Base-by-base conservation (phyloP, 2,888 invertebrate genomes). In the Torymus aiolomorphi region DNA sequence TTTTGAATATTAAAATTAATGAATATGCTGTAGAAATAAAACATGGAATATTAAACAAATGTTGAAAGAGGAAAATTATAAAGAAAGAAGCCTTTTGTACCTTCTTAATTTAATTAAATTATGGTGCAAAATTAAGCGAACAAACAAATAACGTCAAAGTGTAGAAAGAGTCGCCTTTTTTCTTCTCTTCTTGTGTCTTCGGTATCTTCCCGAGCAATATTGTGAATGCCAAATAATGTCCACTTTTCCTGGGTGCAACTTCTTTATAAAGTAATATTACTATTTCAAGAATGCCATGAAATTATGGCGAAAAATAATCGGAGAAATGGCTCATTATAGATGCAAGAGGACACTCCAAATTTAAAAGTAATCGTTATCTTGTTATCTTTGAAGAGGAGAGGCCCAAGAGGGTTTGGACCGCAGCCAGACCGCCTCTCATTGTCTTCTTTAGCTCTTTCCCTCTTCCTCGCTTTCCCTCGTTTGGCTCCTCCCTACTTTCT, bases 331-430 rank as follows among this genome's bases (percentile, higher is more conserved):
- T 77, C 65, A 81, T 79, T 66, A 65, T 76, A 81, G 78, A 79
- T 82, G 76, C 71, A 74, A 82, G 63, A 76, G 71, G 76, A 83
- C 76, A 80, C 75, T 80, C 76, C 59, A 83, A 82, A 83, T 85
- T 80, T 77, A 65, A 83, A 82, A 83, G 83, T 84, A 83, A 84
- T 83, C 83, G 80, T 83, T 83, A 83, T 79, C 81, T 83, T 83
- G 83, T 84, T 84, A 84, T 83, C 82, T 82, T 56, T 54, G 16
- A n/a, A 74, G 65, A 69, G 76, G 76, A 54, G 16, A 31, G 70
- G 42, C 42, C 42, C 42, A 42, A 16, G 24, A 12, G 57, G 49
- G 62, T 24, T 82, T 82, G 80, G 75, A 80, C 61, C 56, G 24
- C 42, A 75, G 82, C 82, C 82, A 82, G 71, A 77, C 70, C 67